phyloP scores from a whole-genome alignment of 2,888 invertebrate species.

The Spodoptera exigua region DNA sequence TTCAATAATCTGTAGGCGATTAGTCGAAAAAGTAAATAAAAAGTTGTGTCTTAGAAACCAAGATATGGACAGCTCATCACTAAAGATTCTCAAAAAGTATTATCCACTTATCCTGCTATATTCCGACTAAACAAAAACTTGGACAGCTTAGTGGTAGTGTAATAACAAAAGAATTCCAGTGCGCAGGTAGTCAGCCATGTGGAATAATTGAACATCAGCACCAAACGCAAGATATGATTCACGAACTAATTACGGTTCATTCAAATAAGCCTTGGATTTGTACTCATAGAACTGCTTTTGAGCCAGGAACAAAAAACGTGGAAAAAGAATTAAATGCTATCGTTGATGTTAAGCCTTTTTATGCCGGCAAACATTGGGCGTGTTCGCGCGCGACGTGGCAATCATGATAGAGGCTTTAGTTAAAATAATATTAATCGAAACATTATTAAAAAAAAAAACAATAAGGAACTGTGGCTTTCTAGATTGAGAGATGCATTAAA shows the following conservation, averaged over 20 bases:
- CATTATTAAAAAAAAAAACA: no score
- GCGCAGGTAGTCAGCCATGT: slow-evolving; percentile 56
- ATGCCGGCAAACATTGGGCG: no score
- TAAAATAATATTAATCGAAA: no score
- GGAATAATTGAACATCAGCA: slow-evolving; percentile 57
- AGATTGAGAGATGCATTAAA: no score
- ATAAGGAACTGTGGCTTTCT: no score
- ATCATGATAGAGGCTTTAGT: no score
- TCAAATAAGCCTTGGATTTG: slow-evolving; percentile 26
- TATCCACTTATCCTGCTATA: slow-evolving; percentile 1
- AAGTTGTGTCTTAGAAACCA: not conserved
- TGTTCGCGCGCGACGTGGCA: no score
- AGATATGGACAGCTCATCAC: not conserved
- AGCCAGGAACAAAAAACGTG: slow-evolving; percentile 25
- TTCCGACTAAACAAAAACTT: slow-evolving; percentile 14
- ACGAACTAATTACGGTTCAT: slow-evolving; percentile 39
- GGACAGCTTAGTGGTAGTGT: slow-evolving; percentile 23
- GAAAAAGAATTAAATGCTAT: not conserved
- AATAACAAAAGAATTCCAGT: slow-evolving; percentile 54
- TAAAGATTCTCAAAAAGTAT: not conserved
- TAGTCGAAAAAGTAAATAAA: no score
- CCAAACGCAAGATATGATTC: slow-evolving; percentile 41
- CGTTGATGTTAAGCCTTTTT: no score
- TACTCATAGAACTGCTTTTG: slow-evolving; percentile 19
- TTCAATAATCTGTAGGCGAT: no score